Conservation (phyloP, 2,797 vertebrate genomes). For the Saxicola maurus region DNA sequence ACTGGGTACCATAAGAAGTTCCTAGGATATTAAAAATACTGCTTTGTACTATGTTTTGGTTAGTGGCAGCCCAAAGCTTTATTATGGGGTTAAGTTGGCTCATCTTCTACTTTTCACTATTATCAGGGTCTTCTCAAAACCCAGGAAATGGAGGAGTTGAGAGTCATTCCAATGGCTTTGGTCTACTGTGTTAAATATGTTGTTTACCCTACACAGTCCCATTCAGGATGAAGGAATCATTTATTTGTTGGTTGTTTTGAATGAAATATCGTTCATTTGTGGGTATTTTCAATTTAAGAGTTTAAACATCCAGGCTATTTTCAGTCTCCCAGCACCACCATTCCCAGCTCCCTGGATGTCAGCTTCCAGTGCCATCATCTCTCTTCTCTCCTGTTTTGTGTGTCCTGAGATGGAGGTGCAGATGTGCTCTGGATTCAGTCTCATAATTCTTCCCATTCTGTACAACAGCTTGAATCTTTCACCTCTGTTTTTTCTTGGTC, state of each 20-base stretch:
- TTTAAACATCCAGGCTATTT: not conserved
- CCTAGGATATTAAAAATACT: not conserved
- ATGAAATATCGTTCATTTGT: fast-evolving
- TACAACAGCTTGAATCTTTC: not conserved
- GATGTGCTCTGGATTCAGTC: no score
- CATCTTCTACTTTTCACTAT: not conserved
- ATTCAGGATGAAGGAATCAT: not conserved
- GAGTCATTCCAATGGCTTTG: not conserved
- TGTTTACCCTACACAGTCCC: not conserved
- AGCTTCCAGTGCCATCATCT: not conserved
- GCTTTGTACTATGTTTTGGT: not conserved
- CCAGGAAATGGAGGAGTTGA: not conserved
- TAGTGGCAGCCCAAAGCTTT: not conserved
- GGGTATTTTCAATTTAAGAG: not conserved
- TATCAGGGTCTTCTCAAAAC: not conserved
- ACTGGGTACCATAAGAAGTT: not conserved
- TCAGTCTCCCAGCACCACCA: not conserved
- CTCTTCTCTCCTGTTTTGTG: not conserved
- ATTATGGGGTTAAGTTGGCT: not conserved
- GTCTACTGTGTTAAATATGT: not conserved
- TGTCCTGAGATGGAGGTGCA: not conserved
- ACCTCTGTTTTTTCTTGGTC: not conserved
- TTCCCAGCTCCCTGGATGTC: not conserved
- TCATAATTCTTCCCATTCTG: not conserved
- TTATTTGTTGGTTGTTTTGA: not conserved